Base-by-base conservation (phyloP, 2,113 vertebrate genomes). In the Mesocricetus auratus region DNA sequence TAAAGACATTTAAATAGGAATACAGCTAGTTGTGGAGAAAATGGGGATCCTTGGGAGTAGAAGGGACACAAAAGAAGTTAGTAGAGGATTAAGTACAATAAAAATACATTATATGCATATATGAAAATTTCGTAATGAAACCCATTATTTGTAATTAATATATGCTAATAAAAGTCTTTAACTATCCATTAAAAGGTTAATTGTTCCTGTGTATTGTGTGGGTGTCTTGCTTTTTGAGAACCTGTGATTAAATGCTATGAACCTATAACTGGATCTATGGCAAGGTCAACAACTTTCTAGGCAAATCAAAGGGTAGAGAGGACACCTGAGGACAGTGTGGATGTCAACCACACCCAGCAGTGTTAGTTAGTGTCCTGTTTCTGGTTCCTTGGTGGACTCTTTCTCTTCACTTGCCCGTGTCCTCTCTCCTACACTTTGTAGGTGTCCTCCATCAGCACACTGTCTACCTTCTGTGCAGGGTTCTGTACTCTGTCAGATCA, bases 181-280 rank as follows among this genome's bases (percentile, higher is more conserved):
- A 19, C 82, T 50, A 5, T 45, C 56, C 79, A 87, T 7, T 90
- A 68, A 91, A 95, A 95, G 79, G 82, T 94, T 58, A 92, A 94
- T 85, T 90, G 39, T 21, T 91, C 24, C 19, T 75, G 39, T 64
- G 9, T 90, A 17, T 91, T 75, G 3, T 92, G 7, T 86, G n/a
- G 87, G 42, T 74, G 5, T n/a, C 69, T 89, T 87, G 53, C 53
- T 93, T 91, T 92, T 79, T 16, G 58, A 45, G 21, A 53, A 89
- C 92, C 8, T 11, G 53, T 75, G 33, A 93, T 96, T 95, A 89
- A 64, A 91, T 89, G 39, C 4, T 95, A 21, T 96, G 81, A 39
- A 75, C 88, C 39, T 39, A 36, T 50, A 86, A 73, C 31, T 85
- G 60, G 60, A 89, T 74, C 45, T 89, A 26, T 89, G 29, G 50